Percentiles rank a stretch among this genome's conserved stretches.
phyloP scores from a whole-genome alignment of 2,113 vertebrate genomes.

The Sterrhoptilus dennistouni region DNA sequence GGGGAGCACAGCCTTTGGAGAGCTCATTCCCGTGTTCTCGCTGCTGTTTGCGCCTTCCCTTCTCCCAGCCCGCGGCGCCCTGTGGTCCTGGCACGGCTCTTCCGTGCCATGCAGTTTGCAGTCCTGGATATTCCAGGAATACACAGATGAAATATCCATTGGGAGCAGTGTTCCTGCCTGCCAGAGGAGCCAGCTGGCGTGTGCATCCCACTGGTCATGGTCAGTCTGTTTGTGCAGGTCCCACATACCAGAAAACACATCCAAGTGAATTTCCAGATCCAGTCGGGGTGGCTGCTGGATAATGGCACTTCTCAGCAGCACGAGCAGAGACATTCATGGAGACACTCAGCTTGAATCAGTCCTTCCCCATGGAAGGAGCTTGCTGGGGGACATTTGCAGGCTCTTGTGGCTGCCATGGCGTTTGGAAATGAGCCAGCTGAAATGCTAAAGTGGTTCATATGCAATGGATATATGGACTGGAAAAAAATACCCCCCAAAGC shows the following conservation, averaged over 20 bases:
- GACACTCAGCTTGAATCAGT: background rate
- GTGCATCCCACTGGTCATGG: background rate
- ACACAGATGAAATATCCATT: slow-evolving; percentile 59
- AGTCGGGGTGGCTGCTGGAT: background rate
- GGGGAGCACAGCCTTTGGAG: background rate
- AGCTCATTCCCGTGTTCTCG: background rate
- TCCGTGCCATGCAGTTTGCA: background rate
- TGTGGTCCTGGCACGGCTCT: background rate
- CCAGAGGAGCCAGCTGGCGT: slow-evolving; percentile 7
- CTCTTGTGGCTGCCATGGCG: background rate
- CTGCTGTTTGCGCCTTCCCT: background rate
- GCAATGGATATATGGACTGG: background rate
- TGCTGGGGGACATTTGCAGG: background rate
- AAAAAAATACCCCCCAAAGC: background rate
- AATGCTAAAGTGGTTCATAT: background rate
- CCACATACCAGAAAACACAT: background rate
- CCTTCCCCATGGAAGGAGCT: background rate
- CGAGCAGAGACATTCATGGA: background rate
- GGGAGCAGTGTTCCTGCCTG: background rate
- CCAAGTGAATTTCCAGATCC: slow-evolving; percentile 63
- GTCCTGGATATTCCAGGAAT: background rate
- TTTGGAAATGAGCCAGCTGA: background rate
- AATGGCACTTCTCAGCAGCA: background rate
- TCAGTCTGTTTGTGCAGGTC: background rate
- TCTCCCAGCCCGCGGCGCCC: background rate